Percentiles rank a stretch among this genome's conserved stretches.
phyloP scores from a whole-genome alignment of 2,888 invertebrate genomes.

The Dicroscelio sp. region DNA sequence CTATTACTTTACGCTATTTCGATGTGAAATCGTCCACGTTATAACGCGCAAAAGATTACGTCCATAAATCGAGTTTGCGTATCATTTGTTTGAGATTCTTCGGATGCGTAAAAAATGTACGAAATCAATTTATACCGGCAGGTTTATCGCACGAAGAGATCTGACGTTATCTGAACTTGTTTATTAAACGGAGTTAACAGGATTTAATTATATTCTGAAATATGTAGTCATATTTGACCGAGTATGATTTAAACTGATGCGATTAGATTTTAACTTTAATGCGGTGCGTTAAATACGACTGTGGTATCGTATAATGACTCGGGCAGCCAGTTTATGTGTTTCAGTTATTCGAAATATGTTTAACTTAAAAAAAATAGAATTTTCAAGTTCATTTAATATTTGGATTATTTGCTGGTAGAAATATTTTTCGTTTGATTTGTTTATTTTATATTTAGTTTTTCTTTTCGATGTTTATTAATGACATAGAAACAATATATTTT shows the following conservation, averaged over 20 bases:
- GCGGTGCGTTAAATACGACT: slow-evolving; percentile 35
- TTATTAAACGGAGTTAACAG: slow-evolving; percentile 39
- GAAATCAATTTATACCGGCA: slow-evolving; percentile 22
- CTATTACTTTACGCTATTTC: too few species aligned
- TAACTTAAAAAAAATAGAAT: background rate
- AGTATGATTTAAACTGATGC: slow-evolving; percentile 35
- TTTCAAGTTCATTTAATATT: too few species aligned
- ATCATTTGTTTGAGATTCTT: too few species aligned
- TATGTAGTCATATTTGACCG: slow-evolving; percentile 34
- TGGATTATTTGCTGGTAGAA: too few species aligned
- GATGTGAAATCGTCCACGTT: too few species aligned
- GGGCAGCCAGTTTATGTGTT: background rate
- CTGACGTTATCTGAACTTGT: slow-evolving; percentile 34
- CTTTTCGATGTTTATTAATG: too few species aligned
- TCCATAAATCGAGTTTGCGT: too few species aligned
- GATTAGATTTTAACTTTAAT: slow-evolving; percentile 51
- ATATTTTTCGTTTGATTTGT: too few species aligned
- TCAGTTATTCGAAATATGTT: background rate
- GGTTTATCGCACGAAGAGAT: background rate
- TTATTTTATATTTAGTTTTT: too few species aligned
- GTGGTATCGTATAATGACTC: slow-evolving; percentile 15
- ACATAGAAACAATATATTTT: too few species aligned
- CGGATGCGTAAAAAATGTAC: background rate
- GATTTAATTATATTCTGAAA: slow-evolving; percentile 49
- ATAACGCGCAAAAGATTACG: too few species aligned